phyloP scores from a whole-genome alignment of 64 coral and sea anemone genomes.

The Trachythela sp. region DNA sequence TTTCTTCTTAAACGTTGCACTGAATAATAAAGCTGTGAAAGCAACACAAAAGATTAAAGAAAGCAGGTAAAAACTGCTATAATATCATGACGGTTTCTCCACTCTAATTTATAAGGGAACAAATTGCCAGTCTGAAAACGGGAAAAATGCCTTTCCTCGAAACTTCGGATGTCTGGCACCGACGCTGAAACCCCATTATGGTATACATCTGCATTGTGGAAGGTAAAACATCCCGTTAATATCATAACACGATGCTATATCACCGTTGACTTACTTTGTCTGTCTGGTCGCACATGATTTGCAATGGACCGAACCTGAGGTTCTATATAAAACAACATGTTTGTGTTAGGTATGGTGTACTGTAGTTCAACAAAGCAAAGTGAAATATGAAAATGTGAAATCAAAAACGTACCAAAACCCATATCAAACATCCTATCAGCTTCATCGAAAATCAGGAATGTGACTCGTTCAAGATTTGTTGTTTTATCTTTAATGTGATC shows the following conservation, averaged over 20 bases:
- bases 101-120: no score
- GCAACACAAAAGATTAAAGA: background rate
- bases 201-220: no score
- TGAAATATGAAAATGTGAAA: background rate
- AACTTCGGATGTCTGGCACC: no score
- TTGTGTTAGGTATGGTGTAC: background rate
- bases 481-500: conserved; percentile 90
- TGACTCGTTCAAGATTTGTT: conserved; percentile 80
- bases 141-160: no score
- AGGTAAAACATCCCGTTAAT: no score
- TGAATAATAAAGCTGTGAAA: conserved; percentile 73
- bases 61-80: no score
- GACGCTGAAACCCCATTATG: no score
- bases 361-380: background rate
- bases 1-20: conserved; percentile 99
- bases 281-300: conserved; percentile 89
- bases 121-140: no score
- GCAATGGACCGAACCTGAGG: conserved; percentile 96
- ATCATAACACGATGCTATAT: background rate
- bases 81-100: no score
- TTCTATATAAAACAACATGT: background rate
- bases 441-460: conserved; percentile 95
- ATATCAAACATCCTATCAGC: conserved; percentile 99
- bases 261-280: conserved; percentile 69
- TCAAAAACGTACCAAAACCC: conserved; percentile 78